A percentile compares a stretch with the other conserved stretches of the same genome.
phyloP scores from a whole-genome alignment of 2,797 vertebrate species.

The Aselliscus stoliczkanus region DNA sequence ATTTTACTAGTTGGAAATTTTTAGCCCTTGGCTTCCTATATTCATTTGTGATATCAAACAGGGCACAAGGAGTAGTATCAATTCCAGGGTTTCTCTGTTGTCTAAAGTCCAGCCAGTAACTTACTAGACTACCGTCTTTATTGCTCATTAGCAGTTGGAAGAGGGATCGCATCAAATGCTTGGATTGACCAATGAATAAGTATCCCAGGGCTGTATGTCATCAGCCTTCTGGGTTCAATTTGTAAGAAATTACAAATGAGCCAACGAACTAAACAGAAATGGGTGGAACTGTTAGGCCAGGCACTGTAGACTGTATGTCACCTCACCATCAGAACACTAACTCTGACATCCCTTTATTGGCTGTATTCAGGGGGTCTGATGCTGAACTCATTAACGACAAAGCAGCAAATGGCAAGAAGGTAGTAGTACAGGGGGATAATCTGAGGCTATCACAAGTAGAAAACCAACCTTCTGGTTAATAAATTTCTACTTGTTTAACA shows the following conservation, averaged over 20 bases:
- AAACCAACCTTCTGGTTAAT: background rate
- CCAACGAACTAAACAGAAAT: background rate
- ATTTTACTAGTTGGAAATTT: background rate
- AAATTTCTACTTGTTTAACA: background rate
- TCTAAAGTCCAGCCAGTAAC: background rate
- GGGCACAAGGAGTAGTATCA: background rate
- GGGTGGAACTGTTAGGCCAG: background rate
- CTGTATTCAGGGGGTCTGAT: background rate
- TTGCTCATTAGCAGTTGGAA: background rate
- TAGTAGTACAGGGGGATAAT: background rate
- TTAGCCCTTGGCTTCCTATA: background rate
- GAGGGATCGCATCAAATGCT: background rate
- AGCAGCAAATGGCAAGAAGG: background rate
- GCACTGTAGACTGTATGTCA: background rate
- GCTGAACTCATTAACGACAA: background rate
- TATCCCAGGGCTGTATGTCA: background rate
- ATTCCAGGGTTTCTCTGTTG: background rate
- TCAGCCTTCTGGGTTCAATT: background rate
- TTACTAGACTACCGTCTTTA: background rate
- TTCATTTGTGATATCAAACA: background rate
- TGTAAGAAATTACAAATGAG: conserved; percentile 12
- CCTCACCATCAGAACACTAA: background rate
- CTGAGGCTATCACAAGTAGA: background rate
- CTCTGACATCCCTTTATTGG: background rate
- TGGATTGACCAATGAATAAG: background rate